Conservation (phyloP, 23 tunicate genomes). For the Ascidia mentula region DNA sequence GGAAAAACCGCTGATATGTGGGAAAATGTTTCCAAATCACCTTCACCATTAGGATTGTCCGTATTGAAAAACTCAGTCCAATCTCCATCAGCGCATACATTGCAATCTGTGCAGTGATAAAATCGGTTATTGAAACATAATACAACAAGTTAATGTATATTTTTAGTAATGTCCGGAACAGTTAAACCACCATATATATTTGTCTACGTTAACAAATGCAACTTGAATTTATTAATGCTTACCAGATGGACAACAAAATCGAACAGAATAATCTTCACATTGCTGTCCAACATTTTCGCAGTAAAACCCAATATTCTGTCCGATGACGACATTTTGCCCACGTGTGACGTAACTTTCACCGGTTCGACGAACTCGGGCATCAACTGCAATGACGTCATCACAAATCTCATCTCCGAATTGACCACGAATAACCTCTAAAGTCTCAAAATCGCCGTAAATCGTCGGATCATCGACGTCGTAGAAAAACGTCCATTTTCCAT, state of each 20-base stretch:
- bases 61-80: not conserved
- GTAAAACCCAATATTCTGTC: not conserved
- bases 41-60: not conserved
- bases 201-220: too few relatives aligned
- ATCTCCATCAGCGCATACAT: not conserved
- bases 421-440: not conserved
- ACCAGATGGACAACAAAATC: not conserved
- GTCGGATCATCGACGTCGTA: not conserved
- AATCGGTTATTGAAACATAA: too few relatives aligned
- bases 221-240: too few relatives aligned
- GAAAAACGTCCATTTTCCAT: constrained; percentile 3
- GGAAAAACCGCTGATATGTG: not conserved
- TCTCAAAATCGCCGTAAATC: not conserved
- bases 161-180: too few relatives aligned
- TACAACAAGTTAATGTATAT: too few relatives aligned
- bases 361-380: not conserved
- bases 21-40: not conserved
- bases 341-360: not conserved
- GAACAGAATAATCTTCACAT: constrained; percentile 3
- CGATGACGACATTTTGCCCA: not conserved
- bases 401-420: not conserved
- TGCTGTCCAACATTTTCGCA: not conserved
- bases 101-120: not conserved
- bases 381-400: constrained; percentile 4
- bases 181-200: too few relatives aligned